Evolutionary conservation across 1,140 invertebrate species (phyloP).

Genomic region (Choristoneura fumiferana): DNA sequence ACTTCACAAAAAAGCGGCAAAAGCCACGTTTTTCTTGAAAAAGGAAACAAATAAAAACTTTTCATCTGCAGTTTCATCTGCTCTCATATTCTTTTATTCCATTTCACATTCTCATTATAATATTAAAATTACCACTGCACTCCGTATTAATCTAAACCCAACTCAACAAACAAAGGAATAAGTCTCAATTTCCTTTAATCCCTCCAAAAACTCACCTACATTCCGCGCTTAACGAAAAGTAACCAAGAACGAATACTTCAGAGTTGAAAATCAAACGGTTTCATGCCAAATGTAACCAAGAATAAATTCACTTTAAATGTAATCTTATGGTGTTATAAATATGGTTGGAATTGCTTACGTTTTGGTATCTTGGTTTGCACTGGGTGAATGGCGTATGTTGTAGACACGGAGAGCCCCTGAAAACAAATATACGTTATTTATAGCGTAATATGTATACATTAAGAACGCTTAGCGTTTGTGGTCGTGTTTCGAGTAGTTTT

Average conservation of each 20-base stretch:
- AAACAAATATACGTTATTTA: constrained; percentile 51
- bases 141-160: neutral
- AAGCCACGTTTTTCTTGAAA: neutral
- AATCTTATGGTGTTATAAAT: constrained; percentile 10
- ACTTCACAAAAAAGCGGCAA: neutral
- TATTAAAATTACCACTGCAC: constrained; percentile 33
- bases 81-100: constrained; percentile 32
- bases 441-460: constrained; percentile 4
- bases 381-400: constrained; percentile 35
- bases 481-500: too few species aligned
- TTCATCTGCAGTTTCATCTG: constrained; percentile 29
- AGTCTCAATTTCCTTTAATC: constrained; percentile 11
- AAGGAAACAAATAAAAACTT: constrained; percentile 26
- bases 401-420: constrained; percentile 46
- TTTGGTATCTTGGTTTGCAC: constrained; percentile 28
- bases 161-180: neutral
- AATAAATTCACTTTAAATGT: constrained; percentile 15
- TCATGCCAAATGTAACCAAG: neutral
- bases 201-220: neutral
- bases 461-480: too few species aligned
- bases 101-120: constrained; percentile 40
- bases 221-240: neutral
- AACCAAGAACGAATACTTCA: neutral
- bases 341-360: constrained; percentile 37
- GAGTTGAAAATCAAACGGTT: too few species aligned